Base-by-base conservation (phyloP, 2,888 invertebrate genomes). In the Agelastica alni region DNA sequence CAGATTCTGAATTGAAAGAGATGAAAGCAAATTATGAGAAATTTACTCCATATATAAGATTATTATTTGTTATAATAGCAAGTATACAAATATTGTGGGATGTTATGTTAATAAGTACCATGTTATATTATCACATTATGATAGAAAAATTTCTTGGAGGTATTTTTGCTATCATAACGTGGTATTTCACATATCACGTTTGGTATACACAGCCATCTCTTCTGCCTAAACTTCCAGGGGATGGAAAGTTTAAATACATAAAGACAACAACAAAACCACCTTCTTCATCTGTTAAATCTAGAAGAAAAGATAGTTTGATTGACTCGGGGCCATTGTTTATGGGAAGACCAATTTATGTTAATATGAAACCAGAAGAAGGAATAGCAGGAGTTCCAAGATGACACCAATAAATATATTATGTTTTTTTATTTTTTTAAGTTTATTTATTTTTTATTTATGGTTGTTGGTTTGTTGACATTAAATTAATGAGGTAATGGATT, bases 91-190 rank as follows among this genome's bases (percentile, higher is more conserved):
- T 96, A 17, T 74, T 96, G n/a, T 96, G 96, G 95, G 96, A 99
- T 78, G 82, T 95, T 2, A 96, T 97, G 95, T 79, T 99, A 39
- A 81, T 95, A 2, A 88, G 89, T 28, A 97, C 98, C 1, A 88
- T 94, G 75, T 73, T 98, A 4, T 99, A 97, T 75, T 97, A 96
- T 77, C 99, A 99, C 75, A 89, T 91, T 43, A 92, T 97, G 89
- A 85, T 94, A 17, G 96, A 99, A 74, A 98, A 99, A 75, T 87
- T 98, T 56, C 75, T 93, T 0, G 95, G 93, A 66, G 93, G 93
- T 14, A 80, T 88, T n/a, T 80, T 91, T 67, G 96, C 95, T 6
- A 86, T 95, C 66, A 71, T 88, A 3, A 89, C 91, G 22, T 97
- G 96, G 96, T 95, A 89, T 79, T 77, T 92, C 16, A 93, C 93